Percentiles rank a stretch among this genome's conserved stretches.
Evolutionary conservation across 2,797 vertebrate species (phyloP).

Genomic region (Spatula versicolor): DNA sequence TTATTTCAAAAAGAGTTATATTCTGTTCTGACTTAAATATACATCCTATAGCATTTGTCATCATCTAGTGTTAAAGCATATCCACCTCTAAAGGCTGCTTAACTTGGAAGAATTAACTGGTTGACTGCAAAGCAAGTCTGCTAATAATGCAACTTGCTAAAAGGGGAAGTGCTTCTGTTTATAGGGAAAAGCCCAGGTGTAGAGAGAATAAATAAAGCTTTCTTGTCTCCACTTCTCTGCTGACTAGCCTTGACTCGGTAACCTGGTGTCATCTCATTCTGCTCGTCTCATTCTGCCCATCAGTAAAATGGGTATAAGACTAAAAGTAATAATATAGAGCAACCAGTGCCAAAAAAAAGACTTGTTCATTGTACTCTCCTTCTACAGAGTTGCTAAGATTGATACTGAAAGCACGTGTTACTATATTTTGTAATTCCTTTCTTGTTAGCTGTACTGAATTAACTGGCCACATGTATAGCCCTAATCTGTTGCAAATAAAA

Average conservation of each 20-base stretch:
- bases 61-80: background rate
- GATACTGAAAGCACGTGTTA: background rate
- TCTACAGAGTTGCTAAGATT: background rate
- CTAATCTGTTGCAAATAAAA: background rate
- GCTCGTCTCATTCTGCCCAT: background rate
- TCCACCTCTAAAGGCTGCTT: background rate
- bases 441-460: background rate
- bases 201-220: background rate
- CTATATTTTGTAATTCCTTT: background rate
- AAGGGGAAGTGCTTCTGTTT: background rate
- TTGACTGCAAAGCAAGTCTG: background rate
- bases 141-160: background rate
- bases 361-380: background rate
- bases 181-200: background rate
- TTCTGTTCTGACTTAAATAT: background rate
- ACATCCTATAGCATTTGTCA: background rate
- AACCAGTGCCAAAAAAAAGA: background rate
- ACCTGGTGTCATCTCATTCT: accelerated
- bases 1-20: background rate
- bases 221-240: background rate
- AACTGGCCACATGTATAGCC: background rate
- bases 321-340: background rate
- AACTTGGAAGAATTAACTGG: background rate
- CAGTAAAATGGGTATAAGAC: background rate
- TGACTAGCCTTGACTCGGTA: background rate